phyloP scores from a whole-genome alignment of 2,888 invertebrate species.

The Synanthedon andrenaeformis region DNA sequence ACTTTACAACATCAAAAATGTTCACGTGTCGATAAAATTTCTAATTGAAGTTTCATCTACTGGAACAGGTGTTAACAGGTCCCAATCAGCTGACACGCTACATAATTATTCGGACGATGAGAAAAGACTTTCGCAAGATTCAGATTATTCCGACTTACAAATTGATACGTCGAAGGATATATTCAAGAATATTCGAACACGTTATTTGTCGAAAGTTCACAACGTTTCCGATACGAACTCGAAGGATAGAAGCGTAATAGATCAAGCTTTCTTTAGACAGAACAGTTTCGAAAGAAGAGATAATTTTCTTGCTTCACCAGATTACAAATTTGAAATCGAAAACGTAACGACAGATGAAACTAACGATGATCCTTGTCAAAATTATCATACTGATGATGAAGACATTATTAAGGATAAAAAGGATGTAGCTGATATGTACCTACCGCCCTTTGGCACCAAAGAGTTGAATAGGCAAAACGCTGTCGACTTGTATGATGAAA shows the following conservation, averaged over 20 bases:
- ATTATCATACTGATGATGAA: constrained; percentile 14
- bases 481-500: constrained; percentile 27
- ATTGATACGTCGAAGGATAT: constrained; percentile 49
- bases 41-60: constrained; percentile 53
- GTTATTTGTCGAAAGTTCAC: constrained; percentile 55
- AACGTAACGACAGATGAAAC: constrained; percentile 52
- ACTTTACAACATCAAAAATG: constrained; percentile 1
- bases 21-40: constrained; percentile 23
- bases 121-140: constrained; percentile 29
- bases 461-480: constrained; percentile 45
- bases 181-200: constrained; percentile 51
- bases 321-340: constrained; percentile 27
- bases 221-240: constrained; percentile 42
- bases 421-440: constrained; percentile 20
- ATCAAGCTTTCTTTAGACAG: constrained; percentile 48
- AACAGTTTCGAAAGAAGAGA: constrained; percentile 21
- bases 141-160: constrained; percentile 33
- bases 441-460: constrained; percentile 31
- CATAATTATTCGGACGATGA: constrained; percentile 39
- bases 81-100: constrained; percentile 52
- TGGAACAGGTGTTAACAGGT: constrained; percentile 59
- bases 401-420: constrained; percentile 12
- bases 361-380: constrained; percentile 31
- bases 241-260: constrained; percentile 34
- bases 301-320: constrained; percentile 1